Evolutionary conservation across 2,113 vertebrate genomes (phyloP).

Genomic region (Sturnira hondurensis): DNA sequence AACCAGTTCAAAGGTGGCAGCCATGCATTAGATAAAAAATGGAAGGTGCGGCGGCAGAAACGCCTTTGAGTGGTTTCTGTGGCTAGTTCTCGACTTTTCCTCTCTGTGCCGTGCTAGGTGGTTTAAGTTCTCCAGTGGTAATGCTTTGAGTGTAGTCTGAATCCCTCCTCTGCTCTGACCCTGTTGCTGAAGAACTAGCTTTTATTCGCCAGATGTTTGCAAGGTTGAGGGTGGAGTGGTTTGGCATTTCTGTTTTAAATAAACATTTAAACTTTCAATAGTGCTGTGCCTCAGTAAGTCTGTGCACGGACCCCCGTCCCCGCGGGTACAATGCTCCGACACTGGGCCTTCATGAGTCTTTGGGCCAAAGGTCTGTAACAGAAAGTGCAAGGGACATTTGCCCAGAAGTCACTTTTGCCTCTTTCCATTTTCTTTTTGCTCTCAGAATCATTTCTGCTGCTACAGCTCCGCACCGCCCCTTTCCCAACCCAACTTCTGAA

Average conservation of each 20-base stretch:
- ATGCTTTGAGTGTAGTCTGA: conserved; percentile 74
- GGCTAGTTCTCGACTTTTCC: conserved; percentile 32
- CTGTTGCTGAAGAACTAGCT: conserved; percentile 79
- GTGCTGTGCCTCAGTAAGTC: conserved; percentile 47
- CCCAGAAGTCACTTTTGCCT: conserved; percentile 41
- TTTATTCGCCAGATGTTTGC: conserved; percentile 76
- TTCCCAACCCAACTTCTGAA: background rate
- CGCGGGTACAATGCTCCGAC: background rate
- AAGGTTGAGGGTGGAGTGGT: conserved; percentile 82
- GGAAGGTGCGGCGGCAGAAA: conserved; percentile 69
- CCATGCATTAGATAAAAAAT: conserved; percentile 35
- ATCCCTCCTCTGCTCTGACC: conserved; percentile 74
- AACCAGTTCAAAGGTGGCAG: conserved; percentile 78
- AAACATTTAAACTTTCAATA: conserved; percentile 79
- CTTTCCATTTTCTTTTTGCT: conserved; percentile 26
- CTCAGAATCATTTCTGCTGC: conserved; percentile 5
- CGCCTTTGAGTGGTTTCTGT: conserved; percentile 73
- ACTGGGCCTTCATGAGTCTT: background rate
- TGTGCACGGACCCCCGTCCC: background rate
- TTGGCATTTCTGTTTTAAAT: conserved; percentile 86
- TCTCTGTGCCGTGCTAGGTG: conserved; percentile 72
- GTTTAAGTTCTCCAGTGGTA: conserved; percentile 73
- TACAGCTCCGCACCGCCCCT: background rate
- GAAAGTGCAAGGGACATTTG: background rate
- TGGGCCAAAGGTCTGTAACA: conserved; percentile 31